Percentiles rank a stretch among this genome's conserved stretches.
phyloP scores from a whole-genome alignment of 2,888 invertebrate genomes.

The Oligia fasciuncula region DNA sequence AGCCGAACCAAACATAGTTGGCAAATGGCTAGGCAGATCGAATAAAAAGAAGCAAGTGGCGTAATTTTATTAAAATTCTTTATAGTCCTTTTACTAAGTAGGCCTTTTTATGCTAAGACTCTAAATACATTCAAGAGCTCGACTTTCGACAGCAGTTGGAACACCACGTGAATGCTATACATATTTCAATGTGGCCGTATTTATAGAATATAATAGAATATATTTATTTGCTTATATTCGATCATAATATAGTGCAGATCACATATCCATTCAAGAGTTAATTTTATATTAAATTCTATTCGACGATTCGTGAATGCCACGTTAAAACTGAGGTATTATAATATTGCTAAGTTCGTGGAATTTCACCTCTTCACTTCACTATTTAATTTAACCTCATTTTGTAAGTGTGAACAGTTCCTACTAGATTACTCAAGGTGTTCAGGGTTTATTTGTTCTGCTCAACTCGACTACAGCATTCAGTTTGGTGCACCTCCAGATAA shows the following conservation, averaged over 20 bases:
- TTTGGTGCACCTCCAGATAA: not conserved
- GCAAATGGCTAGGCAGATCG: too few species aligned
- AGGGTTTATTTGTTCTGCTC: not conserved
- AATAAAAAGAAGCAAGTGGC: not conserved
- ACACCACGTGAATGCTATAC: not conserved
- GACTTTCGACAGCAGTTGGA: not conserved
- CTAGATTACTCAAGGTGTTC: not conserved
- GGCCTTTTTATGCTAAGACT: too few species aligned
- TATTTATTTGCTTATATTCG: not conserved
- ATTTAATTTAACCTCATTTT: not conserved
- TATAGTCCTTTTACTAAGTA: not conserved
- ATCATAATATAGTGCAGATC: too few species aligned
- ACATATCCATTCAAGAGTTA: not conserved
- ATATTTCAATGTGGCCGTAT: not conserved
- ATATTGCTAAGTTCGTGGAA: not conserved
- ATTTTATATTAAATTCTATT: not conserved
- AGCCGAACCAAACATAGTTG: too few species aligned
- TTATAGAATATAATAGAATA: not conserved
- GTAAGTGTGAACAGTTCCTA: not conserved
- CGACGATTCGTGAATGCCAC: not conserved
- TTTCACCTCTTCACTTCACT: not conserved
- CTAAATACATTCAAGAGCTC: not conserved
- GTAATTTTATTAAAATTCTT: not conserved
- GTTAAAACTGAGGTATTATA: not conserved
- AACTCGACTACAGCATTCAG: not conserved